Conservation (phyloP, 1,140 invertebrate species). For the Drosophila bifasciata region DNA sequence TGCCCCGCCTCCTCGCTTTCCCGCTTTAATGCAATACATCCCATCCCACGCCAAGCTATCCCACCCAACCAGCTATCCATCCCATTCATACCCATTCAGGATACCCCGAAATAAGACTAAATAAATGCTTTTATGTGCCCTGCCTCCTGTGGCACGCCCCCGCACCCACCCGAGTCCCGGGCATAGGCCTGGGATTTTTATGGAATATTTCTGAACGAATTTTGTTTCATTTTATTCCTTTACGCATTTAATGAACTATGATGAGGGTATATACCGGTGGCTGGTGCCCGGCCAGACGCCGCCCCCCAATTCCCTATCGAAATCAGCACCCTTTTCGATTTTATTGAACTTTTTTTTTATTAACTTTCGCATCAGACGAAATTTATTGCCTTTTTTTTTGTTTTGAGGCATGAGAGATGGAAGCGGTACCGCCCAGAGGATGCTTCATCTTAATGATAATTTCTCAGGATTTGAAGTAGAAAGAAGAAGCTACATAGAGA, state of each 20-base stretch:
- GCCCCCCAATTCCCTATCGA: slow-evolving; percentile 46
- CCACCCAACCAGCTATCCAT: too few species aligned
- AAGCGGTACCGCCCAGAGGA: neutral
- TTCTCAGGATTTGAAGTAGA: slow-evolving; percentile 12
- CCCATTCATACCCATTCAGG: neutral
- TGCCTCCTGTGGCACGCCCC: neutral
- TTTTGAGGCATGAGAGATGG: neutral
- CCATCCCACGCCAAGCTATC: neutral
- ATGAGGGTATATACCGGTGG: slow-evolving; percentile 63
- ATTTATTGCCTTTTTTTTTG: slow-evolving; percentile 65
- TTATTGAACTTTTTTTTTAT: slow-evolving; percentile 82
- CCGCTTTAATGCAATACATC: slow-evolving; percentile 67
- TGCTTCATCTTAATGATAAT: slow-evolving; percentile 42
- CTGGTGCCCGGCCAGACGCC: slow-evolving; percentile 20
- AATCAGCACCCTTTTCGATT: slow-evolving; percentile 78
- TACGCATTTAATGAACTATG: slow-evolving; percentile 82
- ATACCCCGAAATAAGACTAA: slow-evolving; percentile 58
- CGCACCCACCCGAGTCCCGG: too few species aligned
- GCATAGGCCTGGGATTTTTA: slow-evolving; percentile 32
- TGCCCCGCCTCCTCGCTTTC: too few species aligned
- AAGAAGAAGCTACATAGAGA: slow-evolving; percentile 10
- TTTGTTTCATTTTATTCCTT: slow-evolving; percentile 57
- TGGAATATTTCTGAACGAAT: slow-evolving; percentile 34
- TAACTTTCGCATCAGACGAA: slow-evolving; percentile 67
- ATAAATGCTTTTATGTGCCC: slow-evolving; percentile 76